phyloP scores from a whole-genome alignment of 2,888 invertebrate species.

The Agonopterix alstromeriana region DNA sequence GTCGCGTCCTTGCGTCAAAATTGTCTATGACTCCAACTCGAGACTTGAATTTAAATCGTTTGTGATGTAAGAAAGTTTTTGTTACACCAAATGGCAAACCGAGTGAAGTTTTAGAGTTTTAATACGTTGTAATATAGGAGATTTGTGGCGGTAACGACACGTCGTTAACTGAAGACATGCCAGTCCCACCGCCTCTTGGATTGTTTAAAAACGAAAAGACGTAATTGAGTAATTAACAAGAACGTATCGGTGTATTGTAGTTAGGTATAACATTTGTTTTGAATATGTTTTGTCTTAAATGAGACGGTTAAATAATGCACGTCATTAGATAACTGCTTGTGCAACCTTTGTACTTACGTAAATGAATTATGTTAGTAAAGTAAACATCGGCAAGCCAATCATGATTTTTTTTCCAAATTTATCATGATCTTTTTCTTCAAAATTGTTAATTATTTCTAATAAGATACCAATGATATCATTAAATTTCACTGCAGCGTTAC shows the following conservation, averaged over 20 bases:
- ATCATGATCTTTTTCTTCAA: too few relatives aligned
- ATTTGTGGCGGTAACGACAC: constrained; percentile 69
- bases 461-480: too few relatives aligned
- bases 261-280: too few relatives aligned
- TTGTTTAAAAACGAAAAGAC: constrained; percentile 39
- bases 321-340: neutral
- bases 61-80: constrained; percentile 71
- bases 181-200: constrained; percentile 23
- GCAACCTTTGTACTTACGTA: too few relatives aligned
- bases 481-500: too few relatives aligned
- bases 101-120: constrained; percentile 71
- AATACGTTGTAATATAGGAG: constrained; percentile 71
- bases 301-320: neutral
- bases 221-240: constrained; percentile 42
- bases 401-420: too few relatives aligned
- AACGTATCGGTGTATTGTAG: too few relatives aligned
- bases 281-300: too few relatives aligned
- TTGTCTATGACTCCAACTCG: constrained; percentile 28
- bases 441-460: too few relatives aligned
- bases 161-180: constrained; percentile 61
- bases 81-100: constrained; percentile 60
- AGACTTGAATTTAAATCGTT: constrained; percentile 66
- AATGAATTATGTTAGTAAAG: too few relatives aligned
- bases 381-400: too few relatives aligned
- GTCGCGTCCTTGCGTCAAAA: constrained; percentile 20